A percentile compares a stretch with the other conserved stretches of the same genome.
Evolutionary conservation across 2,888 invertebrate genomes (phyloP).

Genomic region (Tanytarsus gracilentus): DNA sequence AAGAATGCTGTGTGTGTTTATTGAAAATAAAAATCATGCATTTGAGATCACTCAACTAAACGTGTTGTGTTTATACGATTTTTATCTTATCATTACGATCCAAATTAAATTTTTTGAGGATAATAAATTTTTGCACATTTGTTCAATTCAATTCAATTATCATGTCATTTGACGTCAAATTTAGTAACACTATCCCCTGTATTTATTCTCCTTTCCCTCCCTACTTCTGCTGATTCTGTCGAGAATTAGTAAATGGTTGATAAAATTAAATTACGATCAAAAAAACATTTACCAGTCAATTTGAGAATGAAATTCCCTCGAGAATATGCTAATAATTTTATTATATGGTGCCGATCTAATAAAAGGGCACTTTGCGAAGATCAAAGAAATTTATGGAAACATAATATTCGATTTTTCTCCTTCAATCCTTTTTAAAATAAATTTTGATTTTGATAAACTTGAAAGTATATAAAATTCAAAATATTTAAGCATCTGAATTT

Average conservation of each 20-base stretch:
- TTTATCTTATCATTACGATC: neutral
- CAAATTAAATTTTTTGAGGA: slow-evolving; percentile 18
- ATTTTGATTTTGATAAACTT: too few species aligned
- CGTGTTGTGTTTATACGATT: neutral
- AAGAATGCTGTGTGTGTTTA: too few species aligned
- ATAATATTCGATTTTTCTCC: too few species aligned
- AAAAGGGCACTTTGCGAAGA: too few species aligned
- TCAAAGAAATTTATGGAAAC: too few species aligned
- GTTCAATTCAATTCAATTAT: too few species aligned
- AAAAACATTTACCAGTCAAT: slow-evolving; percentile 27
- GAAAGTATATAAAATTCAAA: too few species aligned
- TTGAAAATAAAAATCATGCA: neutral
- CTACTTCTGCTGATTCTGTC: neutral
- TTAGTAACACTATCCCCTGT: neutral
- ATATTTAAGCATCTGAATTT: neutral
- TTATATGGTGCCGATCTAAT: slow-evolving; percentile 23
- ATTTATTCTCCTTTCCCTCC: neutral
- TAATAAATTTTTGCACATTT: too few species aligned
- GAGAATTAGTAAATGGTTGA: slow-evolving; percentile 15
- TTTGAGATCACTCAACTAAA: too few species aligned
- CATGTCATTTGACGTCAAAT: slow-evolving; percentile 17
- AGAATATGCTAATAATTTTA: neutral
- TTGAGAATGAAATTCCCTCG: neutral
- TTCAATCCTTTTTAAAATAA: too few species aligned
- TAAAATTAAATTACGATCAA: slow-evolving; percentile 27